These are phyloP conservation scores for Platorchestia sp. DNA, from an alignment of 1,140 invertebrate genomes.

Conservation along the genomic window DNA sequence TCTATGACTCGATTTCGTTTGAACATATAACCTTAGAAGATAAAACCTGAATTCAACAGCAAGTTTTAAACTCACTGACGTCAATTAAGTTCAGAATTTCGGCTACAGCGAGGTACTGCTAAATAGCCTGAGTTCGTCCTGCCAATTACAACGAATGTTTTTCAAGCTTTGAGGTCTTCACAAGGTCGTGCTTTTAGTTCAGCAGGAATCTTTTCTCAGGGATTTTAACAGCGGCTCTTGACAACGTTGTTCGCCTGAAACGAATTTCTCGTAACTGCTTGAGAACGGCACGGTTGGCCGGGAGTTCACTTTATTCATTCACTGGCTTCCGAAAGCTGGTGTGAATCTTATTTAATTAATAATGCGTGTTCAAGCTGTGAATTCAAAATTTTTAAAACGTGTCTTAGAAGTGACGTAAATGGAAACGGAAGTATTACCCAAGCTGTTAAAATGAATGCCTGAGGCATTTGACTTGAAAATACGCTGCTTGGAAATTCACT, in stretches of 20 bases:
- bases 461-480: neutral
- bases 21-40: no score
- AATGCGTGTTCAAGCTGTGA: neutral
- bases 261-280: constrained; percentile 25
- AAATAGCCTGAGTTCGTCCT: neutral
- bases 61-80: no score
- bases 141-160: constrained; percentile 16
- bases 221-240: neutral
- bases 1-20: neutral
- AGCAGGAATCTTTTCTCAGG: neutral
- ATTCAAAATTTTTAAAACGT: neutral
- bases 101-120: neutral
- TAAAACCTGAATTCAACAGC: no score
- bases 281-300: neutral
- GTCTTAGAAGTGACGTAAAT: neutral
- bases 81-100: neutral
- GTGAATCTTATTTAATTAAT: neutral
- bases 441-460: neutral
- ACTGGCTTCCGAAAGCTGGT: neutral
- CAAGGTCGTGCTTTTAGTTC: constrained; percentile 30
- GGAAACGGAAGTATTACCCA: neutral
- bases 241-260: constrained; percentile 37
- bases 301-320: neutral
- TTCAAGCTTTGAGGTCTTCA: neutral
- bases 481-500: neutral